These are phyloP conservation scores for Rapana venosa DNA, from an alignment of 2,888 invertebrate species.

Conservation along the genomic window DNA sequence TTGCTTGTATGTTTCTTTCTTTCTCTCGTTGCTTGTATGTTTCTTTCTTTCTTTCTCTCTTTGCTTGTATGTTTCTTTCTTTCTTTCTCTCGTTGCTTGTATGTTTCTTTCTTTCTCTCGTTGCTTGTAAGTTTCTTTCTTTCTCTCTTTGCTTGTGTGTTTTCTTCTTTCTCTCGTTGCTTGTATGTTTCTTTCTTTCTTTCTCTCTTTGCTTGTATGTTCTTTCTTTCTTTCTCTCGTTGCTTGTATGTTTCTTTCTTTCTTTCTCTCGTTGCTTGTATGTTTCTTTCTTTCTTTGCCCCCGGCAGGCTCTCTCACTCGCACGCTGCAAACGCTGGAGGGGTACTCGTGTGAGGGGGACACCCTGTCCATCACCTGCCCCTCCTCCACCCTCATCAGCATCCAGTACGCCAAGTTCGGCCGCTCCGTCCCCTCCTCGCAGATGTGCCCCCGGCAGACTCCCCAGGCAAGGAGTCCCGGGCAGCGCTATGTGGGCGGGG, in stretches of 20 bases:
- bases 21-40: too few relatives aligned
- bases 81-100: neutral
- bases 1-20: too few relatives aligned
- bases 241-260: neutral
- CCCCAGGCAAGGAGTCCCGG: conserved; percentile 5
- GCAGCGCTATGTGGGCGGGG: neutral
- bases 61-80: neutral
- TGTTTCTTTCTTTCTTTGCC: neutral
- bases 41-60: too few relatives aligned
- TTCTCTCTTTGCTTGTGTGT: neutral
- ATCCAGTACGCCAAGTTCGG: conserved; percentile 95
- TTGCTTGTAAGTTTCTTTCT: neutral
- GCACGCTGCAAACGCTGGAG: conserved; percentile 93
- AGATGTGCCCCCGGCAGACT: conserved; percentile 68
- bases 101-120: neutral
- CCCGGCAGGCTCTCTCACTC: conserved; percentile 89
- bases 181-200: neutral
- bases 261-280: neutral
- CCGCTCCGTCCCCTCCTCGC: conserved; percentile 81
- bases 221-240: neutral
- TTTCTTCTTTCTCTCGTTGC: too few relatives aligned
- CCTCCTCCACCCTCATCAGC: conserved; percentile 92
- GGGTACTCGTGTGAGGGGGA: conserved; percentile 95
- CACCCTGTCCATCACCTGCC: conserved; percentile 91
- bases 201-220: neutral